Evolutionary conservation across 2,797 vertebrate species (phyloP).

Genomic region (Gastrophryne carolinensis): DNA sequence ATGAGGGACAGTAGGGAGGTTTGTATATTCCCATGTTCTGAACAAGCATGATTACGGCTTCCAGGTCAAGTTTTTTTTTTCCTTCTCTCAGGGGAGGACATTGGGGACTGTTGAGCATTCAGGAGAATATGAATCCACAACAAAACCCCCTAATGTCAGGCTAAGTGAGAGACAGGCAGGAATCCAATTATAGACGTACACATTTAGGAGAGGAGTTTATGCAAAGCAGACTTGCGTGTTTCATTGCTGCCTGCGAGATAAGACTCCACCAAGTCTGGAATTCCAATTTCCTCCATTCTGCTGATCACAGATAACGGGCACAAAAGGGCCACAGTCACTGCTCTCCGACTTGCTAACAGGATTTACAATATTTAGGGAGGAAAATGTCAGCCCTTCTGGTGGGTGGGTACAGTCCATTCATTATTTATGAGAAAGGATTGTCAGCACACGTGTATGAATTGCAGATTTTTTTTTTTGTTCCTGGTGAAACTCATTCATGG

Average conservation of each 20-base stretch:
- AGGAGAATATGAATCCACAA: constrained; percentile 24
- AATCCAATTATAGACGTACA: constrained; percentile 43
- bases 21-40: neutral
- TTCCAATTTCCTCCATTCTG: constrained; percentile 22
- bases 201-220: constrained; percentile 22
- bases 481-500: neutral
- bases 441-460: constrained; percentile 31
- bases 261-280: neutral
- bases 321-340: constrained; percentile 34
- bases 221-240: constrained; percentile 26
- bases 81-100: neutral
- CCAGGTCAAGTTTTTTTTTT: neutral
- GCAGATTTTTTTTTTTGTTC: neutral
- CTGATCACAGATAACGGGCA: constrained; percentile 49
- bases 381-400: constrained; percentile 14
- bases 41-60: neutral
- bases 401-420: constrained; percentile 17
- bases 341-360: constrained; percentile 45
- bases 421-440: constrained; percentile 41
- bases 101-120: neutral
- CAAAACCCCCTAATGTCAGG: constrained; percentile 28
- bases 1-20: no score
- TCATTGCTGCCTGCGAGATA: neutral
- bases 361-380: constrained; percentile 44
- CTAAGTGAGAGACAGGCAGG: constrained; percentile 17